Conservation (phyloP, 1,140 invertebrate species). For the Bombyx mori region ASM3026992v2 NC_085110.1:13001001-13001500, state of each 20-base stretch:
- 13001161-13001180: constrained; percentile 74
- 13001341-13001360: constrained; percentile 74
- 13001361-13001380: constrained; percentile 76
- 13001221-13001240: constrained; percentile 70
- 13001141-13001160: constrained; percentile 48
- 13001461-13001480: constrained; percentile 67
- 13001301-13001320: constrained; percentile 62
- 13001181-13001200: constrained; percentile 75
- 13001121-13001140: constrained; percentile 63
- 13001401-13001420: constrained; percentile 74
- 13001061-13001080: constrained; percentile 67
- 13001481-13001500: constrained; percentile 24
- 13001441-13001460: constrained; percentile 77
- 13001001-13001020: constrained; percentile 38
- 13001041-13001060: constrained; percentile 70
- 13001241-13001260: constrained; percentile 7
- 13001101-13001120: constrained; percentile 68
- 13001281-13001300: constrained; percentile 22
- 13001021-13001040: constrained; percentile 55
- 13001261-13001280: constrained; percentile 2
- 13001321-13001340: constrained; percentile 64
- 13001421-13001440: constrained; percentile 77
- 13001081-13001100: constrained; percentile 63
- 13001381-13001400: constrained; percentile 80
- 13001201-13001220: constrained; percentile 71